Evolutionary conservation across 2,888 invertebrate genomes (phyloP).

Genomic region (Eupithecia vulgata): DNA sequence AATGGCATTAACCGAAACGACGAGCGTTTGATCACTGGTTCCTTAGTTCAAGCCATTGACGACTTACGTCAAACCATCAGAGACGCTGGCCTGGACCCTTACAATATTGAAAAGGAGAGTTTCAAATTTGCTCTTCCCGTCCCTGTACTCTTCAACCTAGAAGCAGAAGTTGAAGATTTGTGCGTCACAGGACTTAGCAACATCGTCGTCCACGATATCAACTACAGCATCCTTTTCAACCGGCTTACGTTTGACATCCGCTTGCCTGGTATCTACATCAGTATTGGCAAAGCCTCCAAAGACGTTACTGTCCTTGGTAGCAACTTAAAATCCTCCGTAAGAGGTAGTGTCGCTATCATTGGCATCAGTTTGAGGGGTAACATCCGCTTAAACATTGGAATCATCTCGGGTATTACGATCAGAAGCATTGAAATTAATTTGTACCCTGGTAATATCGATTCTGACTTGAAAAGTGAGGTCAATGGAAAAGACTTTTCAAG

Average conservation of each 20-base stretch:
- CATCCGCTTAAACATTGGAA: slow-evolving; percentile 36
- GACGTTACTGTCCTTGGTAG: slow-evolving; percentile 15
- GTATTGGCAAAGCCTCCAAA: slow-evolving; percentile 48
- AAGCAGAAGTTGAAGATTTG: background rate
- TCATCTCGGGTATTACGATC: slow-evolving; percentile 34
- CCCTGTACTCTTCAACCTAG: slow-evolving; percentile 12
- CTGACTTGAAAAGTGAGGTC: slow-evolving; percentile 12
- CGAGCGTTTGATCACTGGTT: slow-evolving; percentile 19
- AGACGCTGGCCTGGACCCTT: slow-evolving; percentile 32
- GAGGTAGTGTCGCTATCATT: slow-evolving; percentile 22
- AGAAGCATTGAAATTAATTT: slow-evolving; percentile 37
- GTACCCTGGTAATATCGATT: slow-evolving; percentile 39
- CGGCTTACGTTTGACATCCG: slow-evolving; percentile 49
- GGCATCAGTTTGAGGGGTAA: slow-evolving; percentile 17
- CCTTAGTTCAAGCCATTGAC: slow-evolving; percentile 21
- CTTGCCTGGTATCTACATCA: slow-evolving; percentile 54
- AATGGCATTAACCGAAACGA: slow-evolving; percentile 14
- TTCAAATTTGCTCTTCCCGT: slow-evolving; percentile 25
- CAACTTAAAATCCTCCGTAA: background rate
- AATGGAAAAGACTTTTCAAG: slow-evolving; percentile 27
- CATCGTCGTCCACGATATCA: slow-evolving; percentile 56
- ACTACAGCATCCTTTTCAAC: slow-evolving; percentile 41
- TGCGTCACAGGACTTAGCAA: slow-evolving; percentile 51
- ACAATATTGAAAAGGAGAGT: background rate
- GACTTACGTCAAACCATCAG: slow-evolving; percentile 15